phyloP scores from a whole-genome alignment of 2,113 vertebrate species.

The Irena cyanogastra region DNA sequence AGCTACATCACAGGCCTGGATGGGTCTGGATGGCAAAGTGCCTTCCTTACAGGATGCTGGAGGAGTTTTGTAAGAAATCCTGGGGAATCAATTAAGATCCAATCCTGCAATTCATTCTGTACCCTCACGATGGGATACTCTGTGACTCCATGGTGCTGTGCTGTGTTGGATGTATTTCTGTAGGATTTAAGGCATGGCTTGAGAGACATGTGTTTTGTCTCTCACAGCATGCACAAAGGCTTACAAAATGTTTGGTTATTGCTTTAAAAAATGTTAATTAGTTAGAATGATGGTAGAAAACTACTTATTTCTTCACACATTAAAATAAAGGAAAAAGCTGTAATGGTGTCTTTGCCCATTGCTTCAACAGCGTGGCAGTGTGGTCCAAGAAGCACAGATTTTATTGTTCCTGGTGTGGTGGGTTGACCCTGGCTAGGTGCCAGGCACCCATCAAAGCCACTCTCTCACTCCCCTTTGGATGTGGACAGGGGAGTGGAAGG shows the following conservation, averaged over 20 bases:
- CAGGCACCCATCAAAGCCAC: background rate
- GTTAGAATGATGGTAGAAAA: background rate
- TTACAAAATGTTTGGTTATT: background rate
- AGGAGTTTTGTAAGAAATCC: background rate
- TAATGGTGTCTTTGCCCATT: background rate
- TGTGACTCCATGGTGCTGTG: accelerated
- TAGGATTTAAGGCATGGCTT: background rate
- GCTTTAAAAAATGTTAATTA: background rate
- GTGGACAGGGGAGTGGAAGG: background rate
- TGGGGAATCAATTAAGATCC: background rate
- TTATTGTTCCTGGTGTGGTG: background rate
- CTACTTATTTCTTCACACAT: background rate
- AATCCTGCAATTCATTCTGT: background rate
- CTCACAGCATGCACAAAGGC: background rate
- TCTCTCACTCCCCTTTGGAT: background rate
- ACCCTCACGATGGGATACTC: background rate
- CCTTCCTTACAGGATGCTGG: background rate
- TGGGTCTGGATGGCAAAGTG: background rate
- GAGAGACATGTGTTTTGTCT: background rate
- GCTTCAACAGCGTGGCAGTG: background rate
- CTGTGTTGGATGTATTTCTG: background rate
- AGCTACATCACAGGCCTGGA: background rate
- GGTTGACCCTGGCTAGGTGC: background rate
- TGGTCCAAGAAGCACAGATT: background rate
- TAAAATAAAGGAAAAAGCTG: background rate